These are phyloP conservation scores for Nycticebus coucang DNA, from an alignment of 2,113 vertebrate genomes.

Conservation along the genomic window DNA sequence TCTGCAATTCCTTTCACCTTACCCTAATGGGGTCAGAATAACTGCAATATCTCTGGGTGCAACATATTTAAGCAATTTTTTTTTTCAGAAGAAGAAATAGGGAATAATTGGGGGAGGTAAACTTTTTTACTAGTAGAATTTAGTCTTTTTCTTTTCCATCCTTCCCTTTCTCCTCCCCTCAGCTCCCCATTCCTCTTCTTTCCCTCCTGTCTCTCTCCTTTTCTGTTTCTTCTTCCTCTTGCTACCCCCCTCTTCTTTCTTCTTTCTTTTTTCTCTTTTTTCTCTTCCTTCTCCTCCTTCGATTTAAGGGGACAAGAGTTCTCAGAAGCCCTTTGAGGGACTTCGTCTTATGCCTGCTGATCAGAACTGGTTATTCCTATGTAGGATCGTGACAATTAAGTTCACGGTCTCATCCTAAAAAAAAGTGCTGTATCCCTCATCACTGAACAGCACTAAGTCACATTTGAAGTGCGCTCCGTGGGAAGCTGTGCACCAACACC, in stretches of 20 bases:
- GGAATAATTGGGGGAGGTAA: not conserved
- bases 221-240: not conserved
- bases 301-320: not conserved
- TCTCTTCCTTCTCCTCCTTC: not conserved
- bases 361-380: not conserved
- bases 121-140: not conserved
- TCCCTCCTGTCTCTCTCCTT: not conserved
- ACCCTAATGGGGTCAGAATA: too few species aligned
- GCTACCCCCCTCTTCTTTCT: not conserved
- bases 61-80: not conserved
- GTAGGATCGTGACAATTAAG: too few species aligned
- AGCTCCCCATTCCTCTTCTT: too few species aligned
- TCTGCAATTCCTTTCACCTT: not conserved
- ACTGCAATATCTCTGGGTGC: not conserved
- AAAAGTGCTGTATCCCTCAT: too few species aligned
- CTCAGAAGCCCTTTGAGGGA: not conserved
- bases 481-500: too few species aligned
- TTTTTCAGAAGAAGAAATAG: not conserved
- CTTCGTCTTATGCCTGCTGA: not conserved
- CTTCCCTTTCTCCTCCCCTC: not conserved
- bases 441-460: too few species aligned
- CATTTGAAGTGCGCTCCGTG: too few species aligned
- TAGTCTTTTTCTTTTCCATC: not conserved
- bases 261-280: not conserved
- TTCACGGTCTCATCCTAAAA: too few species aligned